Evolutionary conservation across 1,140 invertebrate genomes (phyloP).

Genomic region (Neodiprion pinetum): DNA sequence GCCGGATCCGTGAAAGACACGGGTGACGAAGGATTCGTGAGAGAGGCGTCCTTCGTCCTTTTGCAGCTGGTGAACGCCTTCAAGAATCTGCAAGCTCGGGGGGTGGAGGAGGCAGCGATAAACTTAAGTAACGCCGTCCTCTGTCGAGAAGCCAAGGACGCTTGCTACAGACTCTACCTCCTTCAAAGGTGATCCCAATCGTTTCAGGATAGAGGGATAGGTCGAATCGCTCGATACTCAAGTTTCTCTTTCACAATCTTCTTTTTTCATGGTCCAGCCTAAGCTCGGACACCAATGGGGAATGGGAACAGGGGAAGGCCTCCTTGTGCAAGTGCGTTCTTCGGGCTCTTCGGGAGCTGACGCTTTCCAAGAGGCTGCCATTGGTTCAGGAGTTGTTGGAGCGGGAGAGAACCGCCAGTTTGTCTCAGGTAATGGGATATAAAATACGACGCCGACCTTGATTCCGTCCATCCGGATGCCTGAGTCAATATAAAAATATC

Average conservation of each 20-base stretch:
- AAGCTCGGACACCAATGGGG: conserved; percentile 66
- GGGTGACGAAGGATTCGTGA: conserved; percentile 56
- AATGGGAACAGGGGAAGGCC: conserved; percentile 67
- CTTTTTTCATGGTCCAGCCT: conserved; percentile 54
- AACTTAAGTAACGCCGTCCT: conserved; percentile 72
- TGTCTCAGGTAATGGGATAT: conserved; percentile 64
- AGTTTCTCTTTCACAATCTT: background rate
- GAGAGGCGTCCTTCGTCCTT: conserved; percentile 74
- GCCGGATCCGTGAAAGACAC: conserved; percentile 53
- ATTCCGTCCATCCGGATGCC: background rate
- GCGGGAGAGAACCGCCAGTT: conserved; percentile 74
- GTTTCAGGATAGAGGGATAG: background rate
- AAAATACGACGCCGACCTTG: background rate
- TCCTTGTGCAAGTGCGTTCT: conserved; percentile 82
- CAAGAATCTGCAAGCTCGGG: conserved; percentile 83
- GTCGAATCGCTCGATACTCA: background rate
- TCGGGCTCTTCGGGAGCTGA: conserved; percentile 71
- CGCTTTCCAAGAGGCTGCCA: conserved; percentile 69
- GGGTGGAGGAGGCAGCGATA: conserved; percentile 77
- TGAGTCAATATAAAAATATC: conserved; percentile 16
- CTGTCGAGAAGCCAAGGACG: conserved; percentile 66
- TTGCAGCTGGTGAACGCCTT: conserved; percentile 81
- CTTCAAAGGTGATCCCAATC: conserved; percentile 70
- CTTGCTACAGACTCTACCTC: conserved; percentile 72
- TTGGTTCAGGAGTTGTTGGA: conserved; percentile 73